Evolutionary conservation across 2,113 vertebrate genomes (phyloP).

Genomic region (Nipponia nippon): DNA sequence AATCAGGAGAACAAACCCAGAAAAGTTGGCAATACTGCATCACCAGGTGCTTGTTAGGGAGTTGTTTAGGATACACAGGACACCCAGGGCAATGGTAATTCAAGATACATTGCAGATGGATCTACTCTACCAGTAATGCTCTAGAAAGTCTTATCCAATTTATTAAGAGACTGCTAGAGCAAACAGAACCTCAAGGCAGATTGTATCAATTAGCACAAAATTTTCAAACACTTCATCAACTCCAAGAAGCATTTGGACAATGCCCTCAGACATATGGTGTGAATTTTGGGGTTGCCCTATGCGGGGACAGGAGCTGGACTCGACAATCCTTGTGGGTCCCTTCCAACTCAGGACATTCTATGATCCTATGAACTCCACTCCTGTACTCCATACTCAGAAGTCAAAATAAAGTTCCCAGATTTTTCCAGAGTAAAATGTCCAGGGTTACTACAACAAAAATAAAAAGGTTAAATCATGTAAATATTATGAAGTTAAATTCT

Average conservation of each 20-base stretch:
- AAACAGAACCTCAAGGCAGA: not conserved
- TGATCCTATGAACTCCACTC: not conserved
- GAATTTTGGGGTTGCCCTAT: too few relatives aligned
- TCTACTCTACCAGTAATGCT: not conserved
- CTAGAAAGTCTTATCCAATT: not conserved
- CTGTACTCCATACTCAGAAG: not conserved
- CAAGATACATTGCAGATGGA: not conserved
- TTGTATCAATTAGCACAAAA: not conserved
- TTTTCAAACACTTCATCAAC: not conserved
- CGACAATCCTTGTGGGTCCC: too few relatives aligned
- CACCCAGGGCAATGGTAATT: not conserved
- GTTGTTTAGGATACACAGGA: not conserved
- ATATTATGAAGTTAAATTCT: conserved; percentile 13
- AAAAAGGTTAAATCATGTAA: not conserved
- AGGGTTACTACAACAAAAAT: not conserved
- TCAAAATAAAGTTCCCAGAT: not conserved
- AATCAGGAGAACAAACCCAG: not conserved
- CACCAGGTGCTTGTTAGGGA: not conserved
- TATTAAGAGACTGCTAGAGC: not conserved
- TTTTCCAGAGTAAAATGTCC: not conserved
- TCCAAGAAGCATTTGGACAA: not conserved
- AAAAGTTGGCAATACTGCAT: not conserved
- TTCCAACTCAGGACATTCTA: too few relatives aligned
- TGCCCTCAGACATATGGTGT: too few relatives aligned
- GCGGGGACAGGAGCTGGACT: too few relatives aligned